These are phyloP conservation scores for Platycheirus albimanus DNA, from an alignment of 2,888 invertebrate genomes.

Conservation along the genomic window DNA sequence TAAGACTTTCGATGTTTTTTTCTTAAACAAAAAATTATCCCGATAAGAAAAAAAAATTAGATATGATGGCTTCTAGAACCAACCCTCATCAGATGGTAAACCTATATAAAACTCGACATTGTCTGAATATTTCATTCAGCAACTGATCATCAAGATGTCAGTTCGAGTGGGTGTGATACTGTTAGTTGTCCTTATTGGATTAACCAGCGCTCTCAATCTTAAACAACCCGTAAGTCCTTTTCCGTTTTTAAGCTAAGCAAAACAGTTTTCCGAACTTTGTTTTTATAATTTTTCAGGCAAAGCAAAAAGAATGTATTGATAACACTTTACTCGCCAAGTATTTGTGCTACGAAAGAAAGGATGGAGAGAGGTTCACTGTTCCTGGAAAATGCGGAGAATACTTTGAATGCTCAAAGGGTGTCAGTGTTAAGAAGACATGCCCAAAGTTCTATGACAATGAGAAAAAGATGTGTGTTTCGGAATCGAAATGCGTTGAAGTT, in stretches of 20 bases:
- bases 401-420: constrained; percentile 77
- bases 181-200: constrained; percentile 38
- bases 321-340: constrained; percentile 77
- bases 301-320: constrained; percentile 68
- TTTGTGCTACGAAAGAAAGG: constrained; percentile 76
- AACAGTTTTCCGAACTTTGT: background rate
- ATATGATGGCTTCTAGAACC: too few relatives aligned
- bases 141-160: constrained; percentile 38
- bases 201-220: background rate
- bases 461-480: constrained; percentile 76
- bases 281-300: background rate
- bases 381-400: constrained; percentile 80
- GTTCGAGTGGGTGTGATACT: constrained; percentile 18
- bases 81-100: too few relatives aligned
- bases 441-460: constrained; percentile 76
- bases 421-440: constrained; percentile 74
- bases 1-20: too few relatives aligned
- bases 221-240: constrained; percentile 11
- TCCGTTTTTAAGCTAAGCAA: background rate
- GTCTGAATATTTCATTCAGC: background rate
- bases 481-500: constrained; percentile 77
- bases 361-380: constrained; percentile 78
- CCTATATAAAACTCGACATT: constrained; percentile 14
- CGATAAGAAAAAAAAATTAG: too few relatives aligned
- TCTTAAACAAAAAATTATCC: too few relatives aligned